Base-by-base conservation (phyloP, 2,797 vertebrate species). In the Varecia variegata region DNA sequence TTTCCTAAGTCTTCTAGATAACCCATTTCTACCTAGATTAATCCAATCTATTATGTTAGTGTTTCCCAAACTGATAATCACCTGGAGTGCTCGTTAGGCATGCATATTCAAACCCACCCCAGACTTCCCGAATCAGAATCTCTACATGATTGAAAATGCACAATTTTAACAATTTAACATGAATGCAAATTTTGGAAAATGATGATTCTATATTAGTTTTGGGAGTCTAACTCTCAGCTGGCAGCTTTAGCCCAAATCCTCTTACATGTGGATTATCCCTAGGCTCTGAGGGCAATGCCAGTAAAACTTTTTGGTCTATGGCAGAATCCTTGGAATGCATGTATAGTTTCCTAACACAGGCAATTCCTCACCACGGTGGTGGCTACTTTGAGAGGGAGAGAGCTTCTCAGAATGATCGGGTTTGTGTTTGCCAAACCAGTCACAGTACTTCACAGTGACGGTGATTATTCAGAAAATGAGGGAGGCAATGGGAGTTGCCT, bases 181-280 rank as follows among this genome's bases (percentile, higher is more conserved):
- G 45, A 43, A 89, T 90, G 60, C 65, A 90, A 77, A 95, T 91
- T 97, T 94, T 60, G 60, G 85, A 88, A 92, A 95, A 87, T 82
- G 58, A 85, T 68, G 62, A 83, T 88, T 96, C 68, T 90, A 27
- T 95, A 38, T 82, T 76, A 79, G 90, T 95, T 96, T 95, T 40
- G 68, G 87, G 67, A 93, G 50, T 97, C 95, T 85, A 95, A 88
- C 77, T 88, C 85, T 93, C 85, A 18, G 77, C 82, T 86, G 85
- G 77, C 68, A 88, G 77, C 50, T 94, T 96, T n/a, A 38, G 58
- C 85, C 38, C 80, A 90, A 95, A 95, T 95, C 97, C 90, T 96
- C 91, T 96, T 97, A 95, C 15, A 25, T 35, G 10, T 88, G 92
- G 81, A 82, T 97, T 96, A 96, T 93, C 85, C 77, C 58, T 45